Base-by-base conservation (phyloP, 53 echinoderm and acorn worm species). In the Crossaster papposus region DNA sequence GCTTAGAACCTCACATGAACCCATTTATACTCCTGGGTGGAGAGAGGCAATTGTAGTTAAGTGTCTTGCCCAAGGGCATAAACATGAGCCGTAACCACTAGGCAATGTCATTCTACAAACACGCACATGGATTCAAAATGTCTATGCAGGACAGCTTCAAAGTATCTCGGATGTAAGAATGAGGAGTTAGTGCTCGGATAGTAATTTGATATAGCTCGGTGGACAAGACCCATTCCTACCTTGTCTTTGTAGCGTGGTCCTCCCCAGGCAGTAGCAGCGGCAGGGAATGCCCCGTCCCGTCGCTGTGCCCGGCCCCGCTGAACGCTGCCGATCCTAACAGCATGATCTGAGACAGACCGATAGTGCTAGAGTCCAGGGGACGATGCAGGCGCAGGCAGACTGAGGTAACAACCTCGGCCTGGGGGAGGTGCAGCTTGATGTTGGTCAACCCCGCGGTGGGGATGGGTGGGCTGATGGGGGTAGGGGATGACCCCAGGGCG, bases 271-370 rank as follows among this genome's bases (percentile, higher is more conserved):
- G 6, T 32, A 83, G 13, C 26, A 78, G 50, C 23, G 64, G 85
- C 38, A 83, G 83, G 53, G 91, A 80, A 14, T 83, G 70, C 65
- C 91, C 81, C 2, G 71, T 35, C 23, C 68, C 65, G 26, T 64
- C 79, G 36, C 63, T 76, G 13, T 88, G 31, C 36, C 76, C 75
- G 64, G 85, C 85, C 9, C 71, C 76, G 38, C 94, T 93, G 84
- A 98, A 93, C 26, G 96, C 99, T 8, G 94, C 91, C 81, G 89
- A 51, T 18, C 99, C 99, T 28, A 96, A 89, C 82, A 98, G 89
- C 89, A 94, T 93, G 36, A 98, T 92, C 91, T 94, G 93, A 17
- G 96, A 96, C 64, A 98, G 96, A 29, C 93, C 96, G 83, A 97
- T 95, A 74, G 94, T 94, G 68, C 90, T 93, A 33, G 96, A 98